Conservation (phyloP, 2,888 invertebrate genomes). For the Apotomis turbidana region DNA sequence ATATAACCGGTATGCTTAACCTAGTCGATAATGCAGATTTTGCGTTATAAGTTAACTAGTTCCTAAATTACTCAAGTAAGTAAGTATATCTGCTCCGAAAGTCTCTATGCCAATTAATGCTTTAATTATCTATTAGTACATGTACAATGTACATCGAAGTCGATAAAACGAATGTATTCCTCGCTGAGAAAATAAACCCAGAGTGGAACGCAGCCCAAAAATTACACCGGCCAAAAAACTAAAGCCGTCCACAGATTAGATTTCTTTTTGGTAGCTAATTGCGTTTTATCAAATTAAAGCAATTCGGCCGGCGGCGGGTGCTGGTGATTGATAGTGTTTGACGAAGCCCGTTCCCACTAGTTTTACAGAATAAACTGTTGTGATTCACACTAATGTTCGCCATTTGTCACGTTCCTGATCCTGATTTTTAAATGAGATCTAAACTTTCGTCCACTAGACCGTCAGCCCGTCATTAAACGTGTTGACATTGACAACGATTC, state of each 20-base stretch:
- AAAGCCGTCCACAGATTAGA: constrained; percentile 77
- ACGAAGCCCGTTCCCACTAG: constrained; percentile 70
- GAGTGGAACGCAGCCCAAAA: constrained; percentile 66
- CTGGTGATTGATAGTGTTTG: constrained; percentile 81
- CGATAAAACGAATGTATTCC: not conserved
- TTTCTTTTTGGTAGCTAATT: constrained; percentile 84
- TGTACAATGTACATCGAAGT: not conserved
- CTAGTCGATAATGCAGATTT: not conserved
- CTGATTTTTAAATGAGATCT: constrained; percentile 16
- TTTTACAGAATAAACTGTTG: constrained; percentile 82
- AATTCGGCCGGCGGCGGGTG: constrained; percentile 68
- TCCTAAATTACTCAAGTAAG: no score
- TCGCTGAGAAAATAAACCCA: constrained; percentile 49
- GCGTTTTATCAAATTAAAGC: constrained; percentile 83
- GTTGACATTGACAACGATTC: not conserved
- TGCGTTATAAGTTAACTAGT: not conserved
- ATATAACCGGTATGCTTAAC: not conserved
- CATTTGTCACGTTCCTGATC: constrained; percentile 65
- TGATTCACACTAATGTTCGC: constrained; percentile 73
- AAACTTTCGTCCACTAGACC: not conserved
- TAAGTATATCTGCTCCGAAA: no score
- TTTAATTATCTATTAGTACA: no score
- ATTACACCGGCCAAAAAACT: constrained; percentile 71
- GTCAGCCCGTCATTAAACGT: not conserved
- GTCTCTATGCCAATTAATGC: no score